These are phyloP conservation scores for Tineola bisselliella DNA, from an alignment of 2,888 invertebrate species.

Conservation along the genomic window DNA sequence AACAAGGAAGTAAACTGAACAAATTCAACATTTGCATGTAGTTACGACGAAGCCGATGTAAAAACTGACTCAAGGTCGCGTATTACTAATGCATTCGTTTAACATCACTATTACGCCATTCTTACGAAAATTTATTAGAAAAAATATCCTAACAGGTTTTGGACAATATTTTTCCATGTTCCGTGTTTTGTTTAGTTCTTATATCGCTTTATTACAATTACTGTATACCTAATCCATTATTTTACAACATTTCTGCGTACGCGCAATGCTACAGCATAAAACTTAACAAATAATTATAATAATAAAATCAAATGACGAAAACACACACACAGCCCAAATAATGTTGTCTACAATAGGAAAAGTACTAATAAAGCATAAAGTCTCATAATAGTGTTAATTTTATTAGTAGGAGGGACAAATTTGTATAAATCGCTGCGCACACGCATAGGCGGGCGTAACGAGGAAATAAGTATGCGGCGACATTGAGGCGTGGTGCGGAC, in stretches of 20 bases:
- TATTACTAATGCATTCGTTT: constrained; percentile 10
- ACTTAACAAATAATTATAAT: background rate
- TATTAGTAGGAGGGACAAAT: background rate
- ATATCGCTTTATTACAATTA: too few relatives aligned
- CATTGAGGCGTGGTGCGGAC: constrained; percentile 34
- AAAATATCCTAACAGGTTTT: background rate
- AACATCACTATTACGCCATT: constrained; percentile 10
- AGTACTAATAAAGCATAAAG: background rate
- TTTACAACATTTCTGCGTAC: too few relatives aligned
- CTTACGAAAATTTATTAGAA: background rate
- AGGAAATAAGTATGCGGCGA: constrained; percentile 46
- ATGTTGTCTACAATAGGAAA: background rate
- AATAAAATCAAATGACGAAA: background rate
- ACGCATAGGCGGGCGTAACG: constrained; percentile 20
- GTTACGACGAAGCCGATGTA: background rate
- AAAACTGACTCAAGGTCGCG: constrained; percentile 7
- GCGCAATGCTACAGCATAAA: too few relatives aligned
- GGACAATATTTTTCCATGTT: background rate
- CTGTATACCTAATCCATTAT: too few relatives aligned
- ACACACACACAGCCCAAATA: background rate
- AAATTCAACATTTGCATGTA: constrained; percentile 6
- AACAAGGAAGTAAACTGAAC: background rate
- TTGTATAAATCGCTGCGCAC: background rate
- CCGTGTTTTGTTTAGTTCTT: too few relatives aligned
- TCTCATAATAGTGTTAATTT: constrained; percentile 1